These are phyloP conservation scores for Cantharis nigra DNA, from an alignment of 2,888 invertebrate species.

Conservation along the genomic window DNA sequence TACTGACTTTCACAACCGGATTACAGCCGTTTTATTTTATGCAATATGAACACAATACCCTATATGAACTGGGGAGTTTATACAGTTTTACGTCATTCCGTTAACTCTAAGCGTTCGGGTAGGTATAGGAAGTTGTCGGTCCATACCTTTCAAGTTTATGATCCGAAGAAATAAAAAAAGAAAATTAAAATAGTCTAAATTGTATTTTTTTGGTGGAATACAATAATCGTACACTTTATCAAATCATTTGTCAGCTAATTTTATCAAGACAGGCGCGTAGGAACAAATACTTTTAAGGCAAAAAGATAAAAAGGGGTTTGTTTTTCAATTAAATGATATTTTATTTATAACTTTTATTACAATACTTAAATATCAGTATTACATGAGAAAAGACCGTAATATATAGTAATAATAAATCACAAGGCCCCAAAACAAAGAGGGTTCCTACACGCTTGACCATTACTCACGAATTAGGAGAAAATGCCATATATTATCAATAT, in stretches of 20 bases:
- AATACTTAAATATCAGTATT: slow-evolving; percentile 36
- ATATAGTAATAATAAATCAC: slow-evolving; percentile 33
- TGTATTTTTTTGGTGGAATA: slow-evolving; percentile 9
- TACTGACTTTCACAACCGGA: no score
- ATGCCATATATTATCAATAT: slow-evolving; percentile 48
- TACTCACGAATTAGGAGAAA: slow-evolving; percentile 57
- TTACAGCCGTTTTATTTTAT: no score
- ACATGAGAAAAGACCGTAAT: slow-evolving; percentile 30
- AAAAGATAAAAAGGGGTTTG: slow-evolving; percentile 3
- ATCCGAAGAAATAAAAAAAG: background rate
- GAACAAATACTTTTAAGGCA: slow-evolving; percentile 28
- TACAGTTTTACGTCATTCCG: background rate
- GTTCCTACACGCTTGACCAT: slow-evolving; percentile 47
- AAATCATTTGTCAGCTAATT: slow-evolving; percentile 52
- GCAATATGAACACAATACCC: no score
- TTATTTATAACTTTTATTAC: slow-evolving; percentile 39
- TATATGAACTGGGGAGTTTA: no score
- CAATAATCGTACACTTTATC: slow-evolving; percentile 55
- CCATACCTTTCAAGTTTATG: background rate
- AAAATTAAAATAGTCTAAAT: slow-evolving; percentile 13
- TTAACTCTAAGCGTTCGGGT: no score
- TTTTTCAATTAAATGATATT: slow-evolving; percentile 49
- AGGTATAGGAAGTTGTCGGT: background rate
- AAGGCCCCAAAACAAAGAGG: slow-evolving; percentile 40
- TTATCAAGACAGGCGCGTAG: slow-evolving; percentile 46